Percentiles rank a stretch among this genome's conserved stretches.
Evolutionary conservation across 2,113 vertebrate species (phyloP).

Genomic region (Onychorhynchus coronatus): DNA sequence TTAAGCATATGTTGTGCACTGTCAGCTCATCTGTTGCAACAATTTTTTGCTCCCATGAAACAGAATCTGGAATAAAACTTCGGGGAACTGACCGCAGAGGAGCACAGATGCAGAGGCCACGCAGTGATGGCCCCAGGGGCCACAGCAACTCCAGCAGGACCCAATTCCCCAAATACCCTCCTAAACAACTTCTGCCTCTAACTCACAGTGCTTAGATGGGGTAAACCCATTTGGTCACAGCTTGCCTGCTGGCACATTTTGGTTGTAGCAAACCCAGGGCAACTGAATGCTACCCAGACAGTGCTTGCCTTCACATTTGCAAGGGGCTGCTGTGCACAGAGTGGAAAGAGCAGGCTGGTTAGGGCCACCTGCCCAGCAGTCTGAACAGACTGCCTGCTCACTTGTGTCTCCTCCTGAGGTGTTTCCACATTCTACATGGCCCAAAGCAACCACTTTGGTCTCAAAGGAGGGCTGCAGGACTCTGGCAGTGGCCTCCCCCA

Average conservation of each 20-base stretch:
- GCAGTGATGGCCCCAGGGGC: not conserved
- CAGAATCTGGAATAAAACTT: not conserved
- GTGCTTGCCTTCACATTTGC: not conserved
- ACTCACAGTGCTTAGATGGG: rapidly evolving
- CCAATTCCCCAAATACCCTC: not conserved
- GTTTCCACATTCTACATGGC: not conserved
- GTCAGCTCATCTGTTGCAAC: not conserved
- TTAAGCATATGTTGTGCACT: not conserved
- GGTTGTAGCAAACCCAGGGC: not conserved
- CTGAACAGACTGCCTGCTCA: not conserved
- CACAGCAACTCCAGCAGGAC: not conserved
- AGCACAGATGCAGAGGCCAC: rapidly evolving
- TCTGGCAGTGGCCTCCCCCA: not conserved
- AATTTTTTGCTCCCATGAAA: not conserved
- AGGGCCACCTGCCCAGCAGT: not conserved
- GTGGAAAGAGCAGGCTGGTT: not conserved
- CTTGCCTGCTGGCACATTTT: not conserved
- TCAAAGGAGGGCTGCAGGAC: not conserved
- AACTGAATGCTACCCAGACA: not conserved
- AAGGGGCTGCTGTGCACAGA: not conserved
- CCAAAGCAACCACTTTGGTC: not conserved
- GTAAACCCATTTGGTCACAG: rapidly evolving
- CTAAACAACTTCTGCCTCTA: not conserved
- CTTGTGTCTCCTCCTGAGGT: not conserved
- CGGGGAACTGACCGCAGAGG: not conserved